Conservation (phyloP, 2,888 invertebrate species). For the Ernsta delagoae region DNA sequence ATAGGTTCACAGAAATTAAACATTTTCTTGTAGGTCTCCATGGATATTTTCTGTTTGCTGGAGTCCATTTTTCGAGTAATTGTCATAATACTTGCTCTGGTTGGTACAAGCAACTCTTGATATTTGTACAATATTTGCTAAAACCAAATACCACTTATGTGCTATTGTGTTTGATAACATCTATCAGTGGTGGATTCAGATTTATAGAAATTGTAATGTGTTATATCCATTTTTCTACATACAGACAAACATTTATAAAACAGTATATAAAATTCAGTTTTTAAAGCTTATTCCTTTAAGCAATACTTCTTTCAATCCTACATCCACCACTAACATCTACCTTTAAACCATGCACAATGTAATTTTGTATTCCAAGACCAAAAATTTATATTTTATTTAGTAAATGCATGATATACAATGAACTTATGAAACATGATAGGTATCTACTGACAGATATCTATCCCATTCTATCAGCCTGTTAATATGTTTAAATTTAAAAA, state of each 20-base stretch:
- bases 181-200: neutral
- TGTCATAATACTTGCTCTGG: conserved; percentile 49
- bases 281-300: neutral
- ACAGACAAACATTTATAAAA: no score
- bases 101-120: conserved; percentile 57
- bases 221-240: neutral
- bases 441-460: no score
- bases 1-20: conserved; percentile 48
- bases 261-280: no score
- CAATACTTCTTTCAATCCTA: neutral
- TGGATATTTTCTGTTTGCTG: conserved; percentile 18
- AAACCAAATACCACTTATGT: conserved; percentile 47
- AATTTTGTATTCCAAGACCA: no score
- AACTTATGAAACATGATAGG: no score
- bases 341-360: neutral
- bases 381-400: no score
- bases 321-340: neutral
- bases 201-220: neutral
- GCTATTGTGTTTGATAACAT: neutral
- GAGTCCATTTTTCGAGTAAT: conserved; percentile 46
- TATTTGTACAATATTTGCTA: conserved; percentile 67
- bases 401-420: no score
- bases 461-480: neutral
- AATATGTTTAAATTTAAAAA: conserved; percentile 12
- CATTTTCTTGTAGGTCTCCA: conserved; percentile 15